Evolutionary conservation across 2,113 vertebrate genomes (phyloP).

Genomic region (Craseonycteris thonglongyai): DNA sequence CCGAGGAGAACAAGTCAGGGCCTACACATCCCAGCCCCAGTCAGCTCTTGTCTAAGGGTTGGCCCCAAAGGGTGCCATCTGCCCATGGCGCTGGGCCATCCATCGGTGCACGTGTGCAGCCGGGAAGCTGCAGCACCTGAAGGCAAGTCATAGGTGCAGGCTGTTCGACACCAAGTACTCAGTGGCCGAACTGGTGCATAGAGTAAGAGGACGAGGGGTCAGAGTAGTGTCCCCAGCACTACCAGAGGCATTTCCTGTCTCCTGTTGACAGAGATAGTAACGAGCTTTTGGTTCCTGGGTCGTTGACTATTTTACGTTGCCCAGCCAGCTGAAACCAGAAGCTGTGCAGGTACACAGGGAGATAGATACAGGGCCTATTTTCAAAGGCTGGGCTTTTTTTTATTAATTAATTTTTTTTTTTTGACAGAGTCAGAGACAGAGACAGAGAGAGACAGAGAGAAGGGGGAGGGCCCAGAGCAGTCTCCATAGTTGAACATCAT

Average conservation of each 20-base stretch:
- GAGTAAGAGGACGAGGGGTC: background rate
- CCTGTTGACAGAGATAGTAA: too few species aligned
- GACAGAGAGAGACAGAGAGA: too few species aligned
- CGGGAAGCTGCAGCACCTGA: background rate
- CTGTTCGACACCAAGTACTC: background rate
- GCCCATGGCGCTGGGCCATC: background rate
- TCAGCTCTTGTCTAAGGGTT: background rate
- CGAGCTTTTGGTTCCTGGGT: background rate
- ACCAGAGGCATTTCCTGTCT: background rate
- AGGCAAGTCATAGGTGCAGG: background rate
- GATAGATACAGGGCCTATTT: background rate
- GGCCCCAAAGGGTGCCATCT: background rate
- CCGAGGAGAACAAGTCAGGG: background rate
- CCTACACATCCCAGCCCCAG: fast-evolving
- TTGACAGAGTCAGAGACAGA: too few species aligned
- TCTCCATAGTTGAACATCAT: too few species aligned
- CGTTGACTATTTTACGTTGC: background rate
- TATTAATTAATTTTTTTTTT: too few species aligned
- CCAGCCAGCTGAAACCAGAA: background rate
- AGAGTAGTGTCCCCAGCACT: background rate
- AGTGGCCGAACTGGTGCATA: too few species aligned
- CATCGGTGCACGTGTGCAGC: too few species aligned
- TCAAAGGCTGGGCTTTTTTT: background rate
- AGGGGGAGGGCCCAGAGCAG: too few species aligned
- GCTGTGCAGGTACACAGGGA: background rate